Evolutionary conservation across 2,888 invertebrate species (phyloP), one percentile per base, ranked within the genome.

Genomic region (Melieria omissa): DNA sequence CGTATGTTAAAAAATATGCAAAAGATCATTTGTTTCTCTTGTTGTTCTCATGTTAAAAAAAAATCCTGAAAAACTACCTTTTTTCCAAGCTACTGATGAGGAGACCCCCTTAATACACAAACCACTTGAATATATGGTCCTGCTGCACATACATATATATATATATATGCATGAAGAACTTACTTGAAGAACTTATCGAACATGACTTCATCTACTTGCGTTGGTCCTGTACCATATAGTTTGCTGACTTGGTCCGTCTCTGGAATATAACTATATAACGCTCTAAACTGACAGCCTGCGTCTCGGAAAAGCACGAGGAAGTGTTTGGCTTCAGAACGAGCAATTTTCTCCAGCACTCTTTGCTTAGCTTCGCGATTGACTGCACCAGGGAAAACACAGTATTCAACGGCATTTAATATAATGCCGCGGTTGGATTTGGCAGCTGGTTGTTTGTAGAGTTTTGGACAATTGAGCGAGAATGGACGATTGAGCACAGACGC

Each of bases 111-210:
- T 10, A 65, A 49, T 57, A n/a, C 5, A 8, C 9, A 10, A 44
- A 65, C 29, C 29, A 29, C 29, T 29, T 29, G 29, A 29, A 29
- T 29, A 29, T 29, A 29, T 29, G 2, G 29, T 29, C 29, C 3
- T 16, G 52, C 8, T 46, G 41, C 16, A 42, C 7, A n/a, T n/a
- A n/a, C n/a, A n/a, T n/a, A 44, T 5, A 9, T 12, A 65, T 9
- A 70, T 10, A 52, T 47, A 52, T 46, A 12, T 46, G 1, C 10
- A 42, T 4, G 12, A 42, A 44, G 5, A 55, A 91, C 96, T 93
- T 88, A 99, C 99, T 99, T 99, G 90, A 98, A 99, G 89, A 99
- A 99, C 88, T 95, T 96, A 88, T 98, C 98, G 88, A 99, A 98
- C 98, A 98, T 98, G 84, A 95, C 92, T 88, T 98, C 97, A 82